These are phyloP conservation scores for Arctia plantaginis DNA, from an alignment of 2,888 invertebrate genomes.

Conservation along the genomic window DNA sequence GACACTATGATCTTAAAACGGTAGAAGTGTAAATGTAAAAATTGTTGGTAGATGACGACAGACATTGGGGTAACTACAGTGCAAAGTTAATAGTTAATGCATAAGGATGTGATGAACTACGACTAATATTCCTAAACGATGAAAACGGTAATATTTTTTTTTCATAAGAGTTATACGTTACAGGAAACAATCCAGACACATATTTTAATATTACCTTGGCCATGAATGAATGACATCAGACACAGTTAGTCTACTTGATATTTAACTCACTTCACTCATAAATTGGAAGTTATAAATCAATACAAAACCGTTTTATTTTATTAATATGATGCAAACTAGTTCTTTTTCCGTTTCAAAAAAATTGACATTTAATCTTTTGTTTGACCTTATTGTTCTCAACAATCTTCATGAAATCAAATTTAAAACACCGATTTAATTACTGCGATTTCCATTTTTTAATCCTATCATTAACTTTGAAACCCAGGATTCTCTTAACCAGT, in stretches of 20 bases:
- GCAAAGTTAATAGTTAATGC: no score
- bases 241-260: constrained; percentile 24
- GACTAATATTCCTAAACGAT: background rate
- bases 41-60: no score
- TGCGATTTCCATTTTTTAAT: no score
- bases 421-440: no score
- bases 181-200: constrained; percentile 37
- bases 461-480: no score
- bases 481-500: no score
- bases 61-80: no score
- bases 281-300: constrained; percentile 8
- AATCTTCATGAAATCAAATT: background rate
- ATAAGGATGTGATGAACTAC: no score
- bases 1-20: no score
- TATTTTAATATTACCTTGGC: constrained; percentile 16
- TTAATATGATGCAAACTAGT: background rate
- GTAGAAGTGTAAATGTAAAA: no score
- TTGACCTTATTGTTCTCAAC: background rate
- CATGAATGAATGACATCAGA: constrained; percentile 22
- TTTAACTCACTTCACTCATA: constrained; percentile 13
- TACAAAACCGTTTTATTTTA: background rate
- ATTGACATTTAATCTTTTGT: background rate
- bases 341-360: background rate
- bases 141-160: background rate
- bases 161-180: constrained; percentile 10